phyloP scores from a whole-genome alignment of 2,113 vertebrate genomes.

The Plestiodon gilberti region DNA sequence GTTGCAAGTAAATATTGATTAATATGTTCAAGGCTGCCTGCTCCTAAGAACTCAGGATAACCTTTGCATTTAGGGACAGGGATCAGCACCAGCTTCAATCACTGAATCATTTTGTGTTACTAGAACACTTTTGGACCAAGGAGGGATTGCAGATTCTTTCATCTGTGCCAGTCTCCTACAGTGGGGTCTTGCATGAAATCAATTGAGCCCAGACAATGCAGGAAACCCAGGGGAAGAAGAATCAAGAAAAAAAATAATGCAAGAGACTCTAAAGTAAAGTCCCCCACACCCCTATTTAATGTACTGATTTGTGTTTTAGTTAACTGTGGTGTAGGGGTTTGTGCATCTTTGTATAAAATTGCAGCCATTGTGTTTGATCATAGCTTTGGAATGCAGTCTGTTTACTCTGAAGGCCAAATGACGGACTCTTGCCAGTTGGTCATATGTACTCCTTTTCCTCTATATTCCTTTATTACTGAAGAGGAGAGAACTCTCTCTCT shows the following conservation, averaged over 20 bases:
- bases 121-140: neutral
- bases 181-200: fast-evolving
- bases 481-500: neutral
- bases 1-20: neutral
- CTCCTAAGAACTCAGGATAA: neutral
- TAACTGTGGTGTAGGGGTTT: neutral
- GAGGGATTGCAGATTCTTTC: neutral
- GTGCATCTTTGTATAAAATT: neutral
- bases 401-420: neutral
- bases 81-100: neutral
- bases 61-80: fast-evolving
- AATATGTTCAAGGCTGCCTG: fast-evolving
- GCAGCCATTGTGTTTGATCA: neutral
- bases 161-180: neutral
- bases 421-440: neutral
- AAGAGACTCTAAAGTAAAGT: fast-evolving
- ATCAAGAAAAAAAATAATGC: neutral
- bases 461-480: neutral
- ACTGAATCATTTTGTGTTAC: neutral
- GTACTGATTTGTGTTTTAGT: neutral
- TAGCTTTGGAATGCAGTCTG: conserved; percentile 26
- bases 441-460: neutral
- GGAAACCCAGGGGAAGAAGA: neutral
- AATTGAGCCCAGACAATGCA: neutral
- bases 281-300: neutral